Evolutionary conservation across 2,888 invertebrate species (phyloP), one percentile per base, ranked within the genome.

Genomic region (Stegophylla sp.): DNA sequence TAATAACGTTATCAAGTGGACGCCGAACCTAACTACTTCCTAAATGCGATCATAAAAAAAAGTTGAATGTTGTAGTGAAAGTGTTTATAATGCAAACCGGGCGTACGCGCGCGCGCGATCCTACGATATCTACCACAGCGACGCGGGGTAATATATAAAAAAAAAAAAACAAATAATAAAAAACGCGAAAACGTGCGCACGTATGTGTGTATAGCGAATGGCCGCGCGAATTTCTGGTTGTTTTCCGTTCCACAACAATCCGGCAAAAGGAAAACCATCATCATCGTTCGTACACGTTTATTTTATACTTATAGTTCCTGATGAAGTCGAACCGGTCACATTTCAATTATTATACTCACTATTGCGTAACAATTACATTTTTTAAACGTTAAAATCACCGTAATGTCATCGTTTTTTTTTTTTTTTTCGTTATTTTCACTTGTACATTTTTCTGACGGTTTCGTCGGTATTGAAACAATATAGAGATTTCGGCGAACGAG

Each of bases 11-110:
- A 34, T 34, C 34, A 34, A 34, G 34, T 34, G 41, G 3, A 34
- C 10, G 67, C 20, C 51, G 28, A 34, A 51, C n/a, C 51, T n/a
- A n/a, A n/a, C n/a, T 51, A 69, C 69, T 69, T 69, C 69, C 69
- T 69, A 69, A 34, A 69, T 20, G 51, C 51, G 20, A 69, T 51
- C n/a, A 20, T 20, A 72, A 72, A 72, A 56, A 72, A 72, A 72
- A 72, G 72, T 72, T 72, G 72, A 72, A 72, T 72, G 72, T 72
- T 72, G 72, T 59, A 59, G 72, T 72, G 72, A 72, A 72, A 72
- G 72, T 72, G 72, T 72, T 72, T 23, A 72, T 72, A 69, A 69
- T 72, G 56, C 72, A 43, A 72, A 23, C 59, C 59, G 56, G 56
- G 56, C 41, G 28, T 10, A 26, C 15, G 28, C n/a, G n/a, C 17